Conservation (phyloP, 2,797 vertebrate genomes). For the Scolopax bukidnonensis region DNA sequence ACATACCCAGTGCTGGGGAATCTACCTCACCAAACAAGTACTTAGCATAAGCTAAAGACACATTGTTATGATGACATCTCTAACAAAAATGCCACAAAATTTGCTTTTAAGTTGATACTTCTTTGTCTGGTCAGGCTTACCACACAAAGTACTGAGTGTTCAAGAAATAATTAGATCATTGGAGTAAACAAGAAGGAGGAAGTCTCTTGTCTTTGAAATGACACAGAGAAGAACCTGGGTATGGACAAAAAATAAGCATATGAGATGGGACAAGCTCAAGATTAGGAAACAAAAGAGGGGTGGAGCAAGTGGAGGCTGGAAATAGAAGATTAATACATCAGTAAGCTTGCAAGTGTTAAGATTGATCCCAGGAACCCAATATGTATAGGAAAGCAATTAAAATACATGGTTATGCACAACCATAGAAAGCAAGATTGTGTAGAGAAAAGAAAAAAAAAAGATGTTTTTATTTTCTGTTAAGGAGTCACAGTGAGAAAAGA, state of each 20-base stretch:
- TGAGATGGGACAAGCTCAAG: background rate
- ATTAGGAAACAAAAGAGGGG: background rate
- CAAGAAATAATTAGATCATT: background rate
- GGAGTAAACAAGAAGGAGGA: background rate
- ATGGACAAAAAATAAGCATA: background rate
- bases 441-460: background rate
- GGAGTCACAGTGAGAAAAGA: background rate
- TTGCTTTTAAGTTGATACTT: background rate
- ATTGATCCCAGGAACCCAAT: background rate
- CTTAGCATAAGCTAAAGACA: background rate
- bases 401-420: background rate
- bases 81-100: background rate
- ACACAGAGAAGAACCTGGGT: background rate
- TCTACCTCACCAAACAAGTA: background rate
- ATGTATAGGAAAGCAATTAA: background rate
- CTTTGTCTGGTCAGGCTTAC: background rate
- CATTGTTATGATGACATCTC: background rate
- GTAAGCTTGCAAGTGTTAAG: background rate
- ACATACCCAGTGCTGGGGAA: background rate
- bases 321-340: background rate
- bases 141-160: background rate
- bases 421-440: background rate
- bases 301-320: background rate
- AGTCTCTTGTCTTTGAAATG: background rate
- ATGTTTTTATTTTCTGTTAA: background rate